Base-by-base conservation (phyloP, 2,797 vertebrate genomes). In the Sternotherus odoratus region DNA sequence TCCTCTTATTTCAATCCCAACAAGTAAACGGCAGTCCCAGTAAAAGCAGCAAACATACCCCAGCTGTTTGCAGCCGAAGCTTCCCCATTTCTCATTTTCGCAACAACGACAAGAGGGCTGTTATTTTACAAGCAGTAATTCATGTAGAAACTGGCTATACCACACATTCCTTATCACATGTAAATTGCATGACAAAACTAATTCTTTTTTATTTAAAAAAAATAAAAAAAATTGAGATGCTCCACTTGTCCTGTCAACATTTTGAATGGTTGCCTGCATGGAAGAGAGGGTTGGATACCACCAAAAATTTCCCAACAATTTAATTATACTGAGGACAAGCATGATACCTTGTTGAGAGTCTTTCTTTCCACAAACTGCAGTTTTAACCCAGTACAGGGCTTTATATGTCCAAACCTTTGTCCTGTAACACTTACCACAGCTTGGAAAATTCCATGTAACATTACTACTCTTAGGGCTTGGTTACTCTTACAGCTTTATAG, bases 1-100 rank as follows among this genome's bases (percentile, higher is more conserved):
- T 72, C 77, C 88, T 95, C 91, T 86, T 60, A 89, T 77, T 77
- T 95, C 85, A 91, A 51, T 92, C 86, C 87, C 91, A 91, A 84
- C 88, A 95, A 91, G 33, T 79, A 90, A 96, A 91, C 9, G 80
- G 77, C 26, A 92, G 88, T 77, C 83, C 48, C 56, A 72, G 75
- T 24, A 90, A 81, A 87, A 54, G 46, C 56, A 82, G 84, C 50
- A 46, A 83, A 83, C 33, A 82, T 23, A 66, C 0, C 39, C 85
- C 57, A 50, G 12, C 24, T 33, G 66, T 69, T 82, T 85, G 79
- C 56, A 88, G 26, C 4, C 1, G 1, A 69, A 79, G n/a, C 60
- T 86, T 82, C 72, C 26, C 66, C 39, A 82, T 72, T 88, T 86
- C 46, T 91, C 28, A 66, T 77, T 85, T 80, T 88, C 66, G 51